phyloP scores from a whole-genome alignment of 2,888 invertebrate genomes.

The Gibbula magus region DNA sequence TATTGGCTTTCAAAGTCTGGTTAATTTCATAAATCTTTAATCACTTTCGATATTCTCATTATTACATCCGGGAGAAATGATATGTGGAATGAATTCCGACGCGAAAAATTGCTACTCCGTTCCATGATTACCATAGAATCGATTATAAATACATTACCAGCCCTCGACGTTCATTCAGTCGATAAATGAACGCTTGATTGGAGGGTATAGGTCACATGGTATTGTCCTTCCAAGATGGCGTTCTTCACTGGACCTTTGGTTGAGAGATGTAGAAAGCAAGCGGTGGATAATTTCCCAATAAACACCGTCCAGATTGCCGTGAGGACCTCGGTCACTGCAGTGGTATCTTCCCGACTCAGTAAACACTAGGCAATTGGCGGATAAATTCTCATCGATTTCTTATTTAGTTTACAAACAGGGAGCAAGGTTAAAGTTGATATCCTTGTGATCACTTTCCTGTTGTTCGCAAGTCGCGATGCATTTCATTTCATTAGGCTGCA shows the following conservation, averaged over 20 bases:
- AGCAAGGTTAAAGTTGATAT: too few relatives aligned
- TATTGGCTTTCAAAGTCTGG: slow-evolving; percentile 19
- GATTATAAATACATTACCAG: slow-evolving; percentile 13
- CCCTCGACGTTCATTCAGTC: neutral
- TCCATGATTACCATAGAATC: slow-evolving; percentile 9
- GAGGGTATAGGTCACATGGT: slow-evolving; percentile 17
- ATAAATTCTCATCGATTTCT: neutral
- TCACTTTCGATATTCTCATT: slow-evolving; percentile 22
- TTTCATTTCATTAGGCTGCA: too few relatives aligned
- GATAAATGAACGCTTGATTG: slow-evolving; percentile 6
- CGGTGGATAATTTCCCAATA: neutral
- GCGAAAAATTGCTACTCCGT: slow-evolving; percentile 2
- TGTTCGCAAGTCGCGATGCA: too few relatives aligned
- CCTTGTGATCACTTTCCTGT: too few relatives aligned
- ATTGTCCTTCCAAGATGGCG: slow-evolving; percentile 9
- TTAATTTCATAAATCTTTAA: slow-evolving; percentile 30
- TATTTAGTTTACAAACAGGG: too few relatives aligned
- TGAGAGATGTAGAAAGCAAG: neutral
- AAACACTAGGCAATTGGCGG: neutral
- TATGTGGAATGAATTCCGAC: slow-evolving; percentile 16
- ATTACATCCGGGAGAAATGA: slow-evolving; percentile 17
- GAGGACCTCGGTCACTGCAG: neutral
- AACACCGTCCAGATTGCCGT: neutral
- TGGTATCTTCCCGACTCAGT: neutral
- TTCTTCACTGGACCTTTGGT: neutral